Conservation (phyloP, 2,113 vertebrate species). For the Megatriorchis doriae region DNA sequence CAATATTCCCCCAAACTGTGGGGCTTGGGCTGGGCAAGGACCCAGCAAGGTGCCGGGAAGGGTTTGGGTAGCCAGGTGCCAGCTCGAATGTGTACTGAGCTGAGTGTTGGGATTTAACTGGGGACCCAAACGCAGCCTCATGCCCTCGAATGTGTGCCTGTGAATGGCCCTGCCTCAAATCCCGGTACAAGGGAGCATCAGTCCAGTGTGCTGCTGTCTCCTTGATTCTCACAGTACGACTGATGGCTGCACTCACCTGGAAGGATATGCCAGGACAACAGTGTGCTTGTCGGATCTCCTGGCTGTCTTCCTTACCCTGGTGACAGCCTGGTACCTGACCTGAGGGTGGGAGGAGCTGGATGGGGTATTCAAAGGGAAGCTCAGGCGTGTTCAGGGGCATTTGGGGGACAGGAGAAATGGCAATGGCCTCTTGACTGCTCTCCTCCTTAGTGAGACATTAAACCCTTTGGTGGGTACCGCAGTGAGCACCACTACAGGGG, state of each 20-base stretch:
- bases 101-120: neutral
- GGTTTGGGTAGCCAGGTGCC: neutral
- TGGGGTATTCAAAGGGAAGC: neutral
- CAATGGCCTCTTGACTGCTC: neutral
- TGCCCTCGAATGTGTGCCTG: fast-evolving
- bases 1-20: neutral
- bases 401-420: neutral
- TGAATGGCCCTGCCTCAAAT: neutral
- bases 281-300: neutral
- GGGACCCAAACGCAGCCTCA: neutral
- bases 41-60: neutral
- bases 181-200: neutral
- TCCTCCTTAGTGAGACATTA: neutral
- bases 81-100: neutral
- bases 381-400: neutral
- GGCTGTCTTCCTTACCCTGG: neutral
- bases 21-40: neutral
- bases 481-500: neutral
- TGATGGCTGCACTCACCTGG: neutral
- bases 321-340: neutral
- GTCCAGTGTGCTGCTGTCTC: neutral
- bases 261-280: fast-evolving
- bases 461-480: neutral
- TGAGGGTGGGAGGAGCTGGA: neutral
- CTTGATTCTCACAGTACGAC: neutral